Percentiles rank a stretch among this genome's conserved stretches.
Conservation (phyloP, 2,113 vertebrate species). For the Anolis sagrei region DNA sequence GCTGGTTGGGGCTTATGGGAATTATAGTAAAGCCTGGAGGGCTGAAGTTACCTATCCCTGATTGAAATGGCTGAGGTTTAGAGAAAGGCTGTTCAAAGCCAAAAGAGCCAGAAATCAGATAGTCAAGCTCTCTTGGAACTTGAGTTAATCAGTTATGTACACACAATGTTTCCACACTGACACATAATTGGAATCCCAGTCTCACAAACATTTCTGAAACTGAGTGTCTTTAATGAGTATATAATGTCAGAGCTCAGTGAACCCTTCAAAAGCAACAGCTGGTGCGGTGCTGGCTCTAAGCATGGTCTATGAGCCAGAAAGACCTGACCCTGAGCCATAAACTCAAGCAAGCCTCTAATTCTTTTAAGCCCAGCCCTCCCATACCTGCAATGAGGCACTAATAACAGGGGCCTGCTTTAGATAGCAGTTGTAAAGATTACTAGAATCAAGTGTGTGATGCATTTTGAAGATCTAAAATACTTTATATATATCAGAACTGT, state of each 20-base stretch:
- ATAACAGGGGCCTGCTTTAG: not conserved
- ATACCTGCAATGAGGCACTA: no score
- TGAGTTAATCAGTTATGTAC: not conserved
- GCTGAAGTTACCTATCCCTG: no score
- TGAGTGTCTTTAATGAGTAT: not conserved
- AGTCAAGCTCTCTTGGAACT: not conserved
- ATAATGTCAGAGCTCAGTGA: not conserved
- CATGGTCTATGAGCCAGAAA: not conserved
- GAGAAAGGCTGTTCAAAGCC: not conserved
- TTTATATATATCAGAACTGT: no score
- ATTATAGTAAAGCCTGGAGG: no score
- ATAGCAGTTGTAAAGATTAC: not conserved
- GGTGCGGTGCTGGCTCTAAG: not conserved
- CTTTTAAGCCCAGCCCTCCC: not conserved
- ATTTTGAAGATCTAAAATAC: not conserved
- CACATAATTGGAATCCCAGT: slow-evolving; percentile 22
- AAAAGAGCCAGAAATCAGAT: not conserved
- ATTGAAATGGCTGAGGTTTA: not conserved
- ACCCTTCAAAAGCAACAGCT: not conserved
- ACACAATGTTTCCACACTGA: accelerated
- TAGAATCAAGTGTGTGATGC: not conserved
- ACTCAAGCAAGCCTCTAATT: not conserved
- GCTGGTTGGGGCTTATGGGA: no score
- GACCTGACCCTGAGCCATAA: not conserved
- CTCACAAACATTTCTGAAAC: not conserved